Evolutionary conservation across 2,797 vertebrate species (phyloP), one percentile per base, ranked within the genome.

Genomic region (Amphiprion clarkii): DNA sequence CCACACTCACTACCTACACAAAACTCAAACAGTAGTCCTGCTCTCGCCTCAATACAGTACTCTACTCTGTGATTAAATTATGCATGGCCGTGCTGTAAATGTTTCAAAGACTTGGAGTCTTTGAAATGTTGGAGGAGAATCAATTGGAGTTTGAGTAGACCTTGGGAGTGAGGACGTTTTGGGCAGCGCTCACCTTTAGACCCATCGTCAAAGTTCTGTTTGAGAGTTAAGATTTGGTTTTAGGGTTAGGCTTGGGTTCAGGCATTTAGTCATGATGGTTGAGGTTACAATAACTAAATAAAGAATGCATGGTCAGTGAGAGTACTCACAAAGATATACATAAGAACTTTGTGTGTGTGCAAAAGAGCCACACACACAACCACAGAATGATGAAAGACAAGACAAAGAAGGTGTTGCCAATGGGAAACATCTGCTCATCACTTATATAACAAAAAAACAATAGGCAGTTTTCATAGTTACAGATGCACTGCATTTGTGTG

Each of bases 391-490:
- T 82, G 33, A 82, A 79, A 88, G 74, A 89, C 62, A 60, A 75
- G 69, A 66, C 61, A 31, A 72, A 84, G 63, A 69, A 69, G 66
- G 39, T 13, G 42, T 83, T 85, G 85, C 73, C 74, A 84, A 81
- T 84, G 80, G 88, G 86, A 92, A 92, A 93, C 92, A 92, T 92
- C 91, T 93, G 91, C 77, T 66, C 73, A 74, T 80, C 76, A 77
- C 80, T 91, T 90, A 85, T 62, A 60, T 89, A 92, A 91, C 36
- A 21, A 69, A 36, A 80, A 87, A 77, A 91, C 87, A 88, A 89
- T 84, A 72, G 79, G 48, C 58, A 78, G 60, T 82, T 86, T 83
- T 91, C 56, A 68, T 74, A 79, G 60, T 59, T 77, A 70, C 61
- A 60, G 71, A 81, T 74, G 55, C 39, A 23, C 1, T 46, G 59